phyloP scores from a whole-genome alignment of 1,140 invertebrate species.

The Drosophila albomicans region DNA sequence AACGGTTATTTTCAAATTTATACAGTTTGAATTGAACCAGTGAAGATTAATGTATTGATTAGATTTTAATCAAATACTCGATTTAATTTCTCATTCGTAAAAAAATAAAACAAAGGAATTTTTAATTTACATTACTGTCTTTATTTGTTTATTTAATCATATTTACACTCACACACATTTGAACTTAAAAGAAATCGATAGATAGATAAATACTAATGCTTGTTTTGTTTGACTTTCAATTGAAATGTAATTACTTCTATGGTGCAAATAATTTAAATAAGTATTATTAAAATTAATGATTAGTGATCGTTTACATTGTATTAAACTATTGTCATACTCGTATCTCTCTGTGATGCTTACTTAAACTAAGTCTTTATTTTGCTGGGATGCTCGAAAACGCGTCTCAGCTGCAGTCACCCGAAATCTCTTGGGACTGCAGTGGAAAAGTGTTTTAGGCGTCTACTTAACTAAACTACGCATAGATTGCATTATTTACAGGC shows the following conservation, averaged over 20 bases:
- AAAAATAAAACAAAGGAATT: background rate
- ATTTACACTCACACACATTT: constrained; percentile 62
- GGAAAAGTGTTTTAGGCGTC: constrained; percentile 71
- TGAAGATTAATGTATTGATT: too few species aligned
- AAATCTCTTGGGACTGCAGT: constrained; percentile 58
- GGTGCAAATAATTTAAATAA: constrained; percentile 63
- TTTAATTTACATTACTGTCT: constrained; percentile 29
- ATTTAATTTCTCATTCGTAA: background rate
- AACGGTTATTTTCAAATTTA: background rate
- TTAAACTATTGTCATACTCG: constrained; percentile 41
- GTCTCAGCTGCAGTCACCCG: constrained; percentile 71
- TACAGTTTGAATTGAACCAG: background rate
- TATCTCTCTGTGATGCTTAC: background rate
- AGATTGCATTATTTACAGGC: constrained; percentile 71
- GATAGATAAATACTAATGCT: constrained; percentile 43
- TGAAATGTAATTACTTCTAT: constrained; percentile 43
- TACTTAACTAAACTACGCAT: constrained; percentile 38
- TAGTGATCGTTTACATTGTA: constrained; percentile 67
- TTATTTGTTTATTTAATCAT: constrained; percentile 53
- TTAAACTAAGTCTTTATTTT: constrained; percentile 57
- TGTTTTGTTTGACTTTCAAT: constrained; percentile 44
- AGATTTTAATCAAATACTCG: too few species aligned
- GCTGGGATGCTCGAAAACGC: constrained; percentile 57
- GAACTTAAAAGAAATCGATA: constrained; percentile 41
- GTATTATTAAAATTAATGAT: constrained; percentile 71